Base-by-base conservation (phyloP, 2,113 vertebrate genomes). In the Muntiacus muntjak region DNA sequence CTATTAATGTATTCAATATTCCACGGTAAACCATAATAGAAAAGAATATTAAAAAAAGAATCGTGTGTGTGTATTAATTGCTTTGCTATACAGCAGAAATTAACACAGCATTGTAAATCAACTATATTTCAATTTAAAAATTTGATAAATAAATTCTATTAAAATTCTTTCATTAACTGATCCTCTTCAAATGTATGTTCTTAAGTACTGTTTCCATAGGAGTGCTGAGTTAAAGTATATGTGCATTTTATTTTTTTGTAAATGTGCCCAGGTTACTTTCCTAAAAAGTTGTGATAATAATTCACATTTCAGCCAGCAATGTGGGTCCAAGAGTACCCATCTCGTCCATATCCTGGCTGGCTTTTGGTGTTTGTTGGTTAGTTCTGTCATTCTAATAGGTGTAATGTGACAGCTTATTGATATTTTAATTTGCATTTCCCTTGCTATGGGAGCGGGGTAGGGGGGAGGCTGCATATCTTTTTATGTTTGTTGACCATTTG, bases 391-490 rank as follows among this genome's bases (percentile, higher is more conserved):
- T 45, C 13, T n/a, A 47, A 52, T 47, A 36, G 50, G 36, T 62
- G 2, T 28, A 12, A 88, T 43, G 57, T 45, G 47, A 45, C 43
- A 79, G 16, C 79, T 82, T 25, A 13, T 8, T 79, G 47, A 50
- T 50, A 67, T 43, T 84, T 91, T 50, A 78, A 86, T 52, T 40
- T 93, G 58, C 30, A 71, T 83, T 89, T 74, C 45, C 52, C 74
- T 94, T 17, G 13, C 67, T 62, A 1, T 50, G 47, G 12, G 47
- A 50, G 47, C 12, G 3, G 47, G 47, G 47, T 50, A 13, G 47
- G 2, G 3, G 9, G 21, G 19, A 36, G 6, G 13, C 12, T 50
- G 19, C 62, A 26, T 36, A 45, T 60, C 62, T 93, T 89, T 30
- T 28, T 25, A 7, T 5, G 50, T 87, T 79, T 94, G 74, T 54